Base-by-base conservation (phyloP, 2,797 vertebrate species). In the Sorex maritimensis region DNA sequence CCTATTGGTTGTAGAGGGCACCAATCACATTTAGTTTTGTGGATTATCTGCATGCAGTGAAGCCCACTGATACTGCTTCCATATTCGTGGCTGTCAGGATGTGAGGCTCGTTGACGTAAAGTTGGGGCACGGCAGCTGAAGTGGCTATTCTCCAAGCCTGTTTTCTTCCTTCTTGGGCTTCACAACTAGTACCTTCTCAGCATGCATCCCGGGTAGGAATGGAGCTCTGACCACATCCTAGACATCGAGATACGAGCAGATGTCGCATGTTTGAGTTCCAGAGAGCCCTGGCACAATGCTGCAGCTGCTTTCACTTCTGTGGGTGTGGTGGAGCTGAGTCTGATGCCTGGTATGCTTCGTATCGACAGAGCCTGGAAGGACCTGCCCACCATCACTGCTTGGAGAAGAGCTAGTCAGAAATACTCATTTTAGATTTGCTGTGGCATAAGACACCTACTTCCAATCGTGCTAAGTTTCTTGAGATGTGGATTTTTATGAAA, bases 321-420 rank as follows among this genome's bases (percentile, higher is more conserved):
- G 0, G 4, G 5, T 15, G 44, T 58, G 6, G 30, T 26, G 72
- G 38, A 77, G 38, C 21, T 4, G 26, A 88, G 24, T 67, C 7
- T 0, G 0, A 1, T 4, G 78, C 34, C 41, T 3, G 0, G n/a
- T 44, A 41, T 21, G 55, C 28, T 21, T 34, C 21, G 15, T 2
- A 0, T 4, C 3, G 19, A 30, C 6, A 2, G 72, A 83, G 2
- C 61, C 14, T 2, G 0, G 0, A 14, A 46, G 0, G 19, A 23
- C 24, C 75, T 69, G 52, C 10, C 30, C 61, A n/a, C 34, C 44
- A 8, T 46, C 55, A 3, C 19, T 71, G 82, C 41, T 58, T 58
- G 63, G 74, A 75, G 38, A 63, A 81, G 34, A 71, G 2, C 26
- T 72, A 38, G 23, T 26, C 23, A 67, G n/a, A 58, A 77, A 58